These are phyloP conservation scores for Girardinichthys multiradiatus DNA, from an alignment of 2,113 vertebrate genomes.

Conservation along the genomic window DNA sequence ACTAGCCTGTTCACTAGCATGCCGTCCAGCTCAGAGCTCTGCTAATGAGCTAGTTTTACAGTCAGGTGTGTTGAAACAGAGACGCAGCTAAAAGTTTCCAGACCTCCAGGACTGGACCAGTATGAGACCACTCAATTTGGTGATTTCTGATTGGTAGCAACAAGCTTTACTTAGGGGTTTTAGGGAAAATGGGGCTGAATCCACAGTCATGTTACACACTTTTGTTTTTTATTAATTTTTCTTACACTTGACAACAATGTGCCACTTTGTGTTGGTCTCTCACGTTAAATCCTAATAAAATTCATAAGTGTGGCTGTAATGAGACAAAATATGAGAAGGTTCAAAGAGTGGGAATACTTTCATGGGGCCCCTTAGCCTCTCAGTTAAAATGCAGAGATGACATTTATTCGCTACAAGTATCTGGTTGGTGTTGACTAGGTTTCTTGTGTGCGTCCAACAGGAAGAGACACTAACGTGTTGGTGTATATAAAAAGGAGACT, in stretches of 20 bases:
- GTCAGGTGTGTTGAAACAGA: too few species aligned
- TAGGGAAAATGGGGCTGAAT: neutral
- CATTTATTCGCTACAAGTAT: neutral
- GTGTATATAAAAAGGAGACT: slow-evolving; percentile 98
- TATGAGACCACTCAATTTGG: too few species aligned
- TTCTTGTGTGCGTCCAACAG: slow-evolving; percentile 71
- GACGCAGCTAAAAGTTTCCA: too few species aligned
- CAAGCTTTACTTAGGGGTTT: neutral
- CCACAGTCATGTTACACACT: neutral
- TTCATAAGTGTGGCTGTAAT: too few species aligned
- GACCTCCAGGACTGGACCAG: too few species aligned
- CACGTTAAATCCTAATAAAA: too few species aligned
- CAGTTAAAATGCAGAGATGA: too few species aligned
- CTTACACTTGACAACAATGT: neutral
- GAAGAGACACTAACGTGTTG: slow-evolving; percentile 97
- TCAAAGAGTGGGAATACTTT: neutral
- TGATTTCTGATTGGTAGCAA: neutral
- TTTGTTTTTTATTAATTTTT: neutral
- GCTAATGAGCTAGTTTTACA: too few species aligned
- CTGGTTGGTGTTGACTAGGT: neutral
- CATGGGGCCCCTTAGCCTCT: neutral
- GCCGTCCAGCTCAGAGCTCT: too few species aligned
- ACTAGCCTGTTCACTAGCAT: too few species aligned
- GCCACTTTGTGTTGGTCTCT: neutral
- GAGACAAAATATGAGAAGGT: neutral